These are phyloP conservation scores for Sebastes hubbsi DNA, from an alignment of 2,797 vertebrate species.

Conservation along the genomic window DNA sequence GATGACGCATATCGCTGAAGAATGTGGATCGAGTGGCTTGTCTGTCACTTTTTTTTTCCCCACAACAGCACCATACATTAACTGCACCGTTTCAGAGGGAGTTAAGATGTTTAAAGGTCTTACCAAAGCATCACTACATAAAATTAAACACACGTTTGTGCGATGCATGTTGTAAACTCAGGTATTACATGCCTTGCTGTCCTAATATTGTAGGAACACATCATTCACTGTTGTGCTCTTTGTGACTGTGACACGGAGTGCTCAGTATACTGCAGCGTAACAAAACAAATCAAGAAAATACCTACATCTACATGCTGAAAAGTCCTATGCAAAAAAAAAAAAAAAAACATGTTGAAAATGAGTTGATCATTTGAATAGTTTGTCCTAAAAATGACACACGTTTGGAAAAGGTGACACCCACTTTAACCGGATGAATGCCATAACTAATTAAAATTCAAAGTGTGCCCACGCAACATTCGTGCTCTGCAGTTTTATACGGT, in stretches of 20 bases:
- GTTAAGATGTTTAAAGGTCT: neutral
- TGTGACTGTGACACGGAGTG: neutral
- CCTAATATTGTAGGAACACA: neutral
- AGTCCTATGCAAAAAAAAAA: neutral
- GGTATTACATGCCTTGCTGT: neutral
- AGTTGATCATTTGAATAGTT: neutral
- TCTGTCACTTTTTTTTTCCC: neutral
- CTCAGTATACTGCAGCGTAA: neutral
- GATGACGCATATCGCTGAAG: constrained; percentile 45
- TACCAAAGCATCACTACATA: neutral
- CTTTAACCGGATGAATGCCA: constrained; percentile 19
- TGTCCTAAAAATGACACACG: neutral
- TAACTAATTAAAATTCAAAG: constrained; percentile 44
- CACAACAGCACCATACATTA: neutral
- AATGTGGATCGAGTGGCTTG: constrained; percentile 13
- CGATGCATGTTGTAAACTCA: neutral
- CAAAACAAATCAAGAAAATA: neutral
- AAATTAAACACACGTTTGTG: neutral
- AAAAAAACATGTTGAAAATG: neutral
- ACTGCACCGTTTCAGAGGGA: neutral
- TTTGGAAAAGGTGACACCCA: constrained; percentile 15
- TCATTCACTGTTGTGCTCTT: neutral
- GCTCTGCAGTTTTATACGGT: constrained; percentile 21
- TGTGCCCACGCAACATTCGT: constrained; percentile 28
- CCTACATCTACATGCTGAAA: neutral